Evolutionary conservation across 2,797 vertebrate genomes (phyloP), one percentile per base, ranked within the genome.

Genomic region (Prunella strophiata): DNA sequence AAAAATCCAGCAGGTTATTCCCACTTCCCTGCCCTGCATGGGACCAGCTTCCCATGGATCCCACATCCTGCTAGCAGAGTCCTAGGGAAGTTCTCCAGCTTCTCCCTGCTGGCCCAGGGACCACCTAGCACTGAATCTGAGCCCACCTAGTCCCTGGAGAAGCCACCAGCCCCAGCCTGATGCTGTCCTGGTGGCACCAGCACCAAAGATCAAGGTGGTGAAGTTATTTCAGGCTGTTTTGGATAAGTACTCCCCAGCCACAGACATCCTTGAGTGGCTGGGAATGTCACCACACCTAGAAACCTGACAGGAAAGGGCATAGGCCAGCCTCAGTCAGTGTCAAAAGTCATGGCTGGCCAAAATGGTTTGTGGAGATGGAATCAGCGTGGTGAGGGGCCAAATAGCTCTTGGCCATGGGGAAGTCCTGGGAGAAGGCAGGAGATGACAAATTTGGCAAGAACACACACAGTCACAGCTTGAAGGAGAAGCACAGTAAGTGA

Each of bases 271-370:
- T 42, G 25, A 8, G 2, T 4, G 11, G 10, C 34, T 42, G 45
- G 15, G 50, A 86, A 38, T 1, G 4, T 59, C 77, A 79, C 52
- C 5, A 1, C 30, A 70, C 79, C 26, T 72, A 48, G n/a, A 65
- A 84, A 75, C 0, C 2, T 1, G 5, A 34, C 50, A 50, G 1
- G 0, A 40, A 48, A 71, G 59, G 36, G 18, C 10, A 67, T 8
- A n/a, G 12, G 15, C 19, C n/a, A 70, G 36, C 20, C 50, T 79
- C 45, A 17, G 61, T 2, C 1, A 1, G 27, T 40, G n/a, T 67
- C 23, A 67, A 42, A 42, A 75, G 50, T 18, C 51, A 72, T 11
- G 2, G 12, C 34, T 76, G 45, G 17, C 50, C 32, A n/a, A 19
- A 83, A 66, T 17, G 7, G 1, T 59, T 55, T 10, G 10, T 22